phyloP scores from a whole-genome alignment of 2,797 vertebrate species.

The Furcifer pardalis region DNA sequence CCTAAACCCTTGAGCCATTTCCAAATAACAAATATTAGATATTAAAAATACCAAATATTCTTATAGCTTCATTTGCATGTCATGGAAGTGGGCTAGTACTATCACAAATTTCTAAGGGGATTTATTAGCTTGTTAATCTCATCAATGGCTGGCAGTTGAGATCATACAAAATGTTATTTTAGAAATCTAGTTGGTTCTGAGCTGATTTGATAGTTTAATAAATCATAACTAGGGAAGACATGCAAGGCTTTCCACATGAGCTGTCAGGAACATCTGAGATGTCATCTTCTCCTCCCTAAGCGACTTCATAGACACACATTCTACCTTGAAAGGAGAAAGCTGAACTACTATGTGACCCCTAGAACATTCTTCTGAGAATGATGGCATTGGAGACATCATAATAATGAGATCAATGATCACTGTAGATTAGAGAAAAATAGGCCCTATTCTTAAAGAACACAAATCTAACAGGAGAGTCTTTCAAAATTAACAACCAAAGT shows the following conservation, averaged over 20 bases:
- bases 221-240: too few species aligned
- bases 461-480: neutral
- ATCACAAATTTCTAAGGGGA: neutral
- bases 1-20: too few species aligned
- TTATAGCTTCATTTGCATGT: neutral
- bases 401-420: neutral
- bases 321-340: too few species aligned
- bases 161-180: constrained; percentile 29
- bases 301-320: too few species aligned
- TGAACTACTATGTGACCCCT: too few species aligned
- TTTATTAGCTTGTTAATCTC: constrained; percentile 50
- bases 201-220: neutral
- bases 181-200: neutral
- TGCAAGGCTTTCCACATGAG: too few species aligned
- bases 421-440: neutral
- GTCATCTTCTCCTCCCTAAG: too few species aligned
- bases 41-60: neutral
- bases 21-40: too few species aligned
- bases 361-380: too few species aligned
- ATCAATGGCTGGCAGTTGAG: constrained; percentile 41
- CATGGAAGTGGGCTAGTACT: neutral
- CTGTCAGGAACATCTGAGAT: too few species aligned
- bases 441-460: neutral
- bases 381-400: neutral
- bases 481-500: neutral